Percentiles rank a stretch among this genome's conserved stretches.
Evolutionary conservation across 2,113 vertebrate genomes (phyloP).

Genomic region (Prunella himalayana): DNA sequence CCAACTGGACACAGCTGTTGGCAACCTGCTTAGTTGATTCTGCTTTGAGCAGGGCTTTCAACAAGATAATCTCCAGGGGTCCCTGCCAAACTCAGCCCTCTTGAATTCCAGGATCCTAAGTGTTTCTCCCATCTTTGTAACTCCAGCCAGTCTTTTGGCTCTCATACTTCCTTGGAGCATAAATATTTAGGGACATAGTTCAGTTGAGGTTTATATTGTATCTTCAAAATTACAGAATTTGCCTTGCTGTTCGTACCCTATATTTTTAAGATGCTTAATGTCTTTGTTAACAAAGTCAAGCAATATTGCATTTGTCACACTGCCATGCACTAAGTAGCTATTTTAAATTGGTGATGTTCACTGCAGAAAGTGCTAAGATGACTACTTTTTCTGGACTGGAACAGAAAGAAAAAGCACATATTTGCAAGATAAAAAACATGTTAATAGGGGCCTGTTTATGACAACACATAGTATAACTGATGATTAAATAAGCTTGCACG

Average conservation of each 20-base stretch:
- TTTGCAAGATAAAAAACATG: neutral
- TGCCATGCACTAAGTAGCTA: neutral
- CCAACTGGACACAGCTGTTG: accelerated
- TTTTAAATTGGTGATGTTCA: neutral
- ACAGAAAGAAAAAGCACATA: neutral
- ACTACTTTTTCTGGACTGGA: neutral
- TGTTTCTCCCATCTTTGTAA: neutral
- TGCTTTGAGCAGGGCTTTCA: neutral
- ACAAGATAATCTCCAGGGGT: neutral
- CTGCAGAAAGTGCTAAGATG: neutral
- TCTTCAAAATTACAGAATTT: neutral
- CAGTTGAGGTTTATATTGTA: neutral
- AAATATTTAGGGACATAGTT: neutral
- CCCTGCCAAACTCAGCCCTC: neutral
- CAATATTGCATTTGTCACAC: neutral
- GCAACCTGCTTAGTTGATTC: neutral
- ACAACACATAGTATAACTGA: neutral
- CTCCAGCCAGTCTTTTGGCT: neutral
- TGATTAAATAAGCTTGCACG: neutral
- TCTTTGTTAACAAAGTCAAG: neutral
- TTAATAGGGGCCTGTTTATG: neutral
- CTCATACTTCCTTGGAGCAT: neutral
- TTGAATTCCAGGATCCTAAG: neutral
- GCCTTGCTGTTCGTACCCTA: neutral
- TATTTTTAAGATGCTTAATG: neutral